Evolutionary conservation across 2,113 vertebrate genomes (phyloP), one percentile per base, ranked within the genome.

Genomic region (Jaculus jaculus): DNA sequence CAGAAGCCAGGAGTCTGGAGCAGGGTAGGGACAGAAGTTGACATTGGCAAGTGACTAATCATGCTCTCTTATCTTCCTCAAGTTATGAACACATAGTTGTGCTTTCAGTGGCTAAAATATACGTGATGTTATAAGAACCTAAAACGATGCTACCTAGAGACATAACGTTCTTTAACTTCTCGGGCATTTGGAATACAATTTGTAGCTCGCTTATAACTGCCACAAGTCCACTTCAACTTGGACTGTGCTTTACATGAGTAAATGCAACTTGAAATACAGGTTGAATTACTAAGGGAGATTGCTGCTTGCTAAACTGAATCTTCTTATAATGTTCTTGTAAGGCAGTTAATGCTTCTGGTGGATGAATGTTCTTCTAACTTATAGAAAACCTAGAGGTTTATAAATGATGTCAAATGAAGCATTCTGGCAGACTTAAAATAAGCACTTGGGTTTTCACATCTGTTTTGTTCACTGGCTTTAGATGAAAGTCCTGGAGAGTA

Each of bases 311-410:
- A 75, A 91, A 95, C 24, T n/a, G 23, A 78, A 28, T 87, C 78
- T 12, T 54, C 10, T 54, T 15, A 87, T 32, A 42, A 83, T n/a
- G 65, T 81, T 69, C 32, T 72, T n/a, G 18, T 60, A 47, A 93
- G 87, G 30, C 58, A 65, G 94, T 92, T 77, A 92, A 95, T 74
- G 42, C 18, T n/a, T 47, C 26, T 61, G 24, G n/a, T 18, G 37
- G 42, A 79, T 71, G 18, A 60, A 93, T 42, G 34, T 21, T 91
- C 24, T 87, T 94, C 51, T 90, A 42, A 89, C 32, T 84, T 93
- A 84, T 85, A 84, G 85, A 32, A 94, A 93, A 83, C 92, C 42
- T 78, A 90, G 32, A 61, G 42, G 32, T 91, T 92, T 91, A 88
- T 16, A 90, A 82, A 37, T 91, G 79, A 91, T 37, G 87, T 32